Evolutionary conservation across 2,113 vertebrate species (phyloP).

Genomic region (Pelvicachromis taeniatus): DNA sequence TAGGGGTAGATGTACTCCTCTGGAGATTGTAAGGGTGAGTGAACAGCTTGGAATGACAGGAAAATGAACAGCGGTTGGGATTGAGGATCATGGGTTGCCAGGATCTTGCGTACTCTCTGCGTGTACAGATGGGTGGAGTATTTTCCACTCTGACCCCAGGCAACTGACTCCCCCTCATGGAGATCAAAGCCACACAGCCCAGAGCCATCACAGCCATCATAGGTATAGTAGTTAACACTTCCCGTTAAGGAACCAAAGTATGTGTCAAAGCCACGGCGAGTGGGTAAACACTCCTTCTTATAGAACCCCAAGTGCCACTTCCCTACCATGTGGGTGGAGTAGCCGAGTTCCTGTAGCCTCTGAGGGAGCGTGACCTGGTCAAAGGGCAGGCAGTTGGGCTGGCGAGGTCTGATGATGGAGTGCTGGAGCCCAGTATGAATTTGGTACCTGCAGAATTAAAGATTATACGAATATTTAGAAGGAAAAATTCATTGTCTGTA

Average conservation of each 20-base stretch:
- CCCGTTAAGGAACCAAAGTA: slow-evolving; percentile 95
- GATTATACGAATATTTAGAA: neutral
- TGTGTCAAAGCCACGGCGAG: slow-evolving; percentile 89
- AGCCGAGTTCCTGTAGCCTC: slow-evolving; percentile 89
- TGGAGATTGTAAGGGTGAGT: slow-evolving; percentile 91
- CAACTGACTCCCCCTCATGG: slow-evolving; percentile 87
- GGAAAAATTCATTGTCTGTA: neutral
- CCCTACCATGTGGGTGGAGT: slow-evolving; percentile 97
- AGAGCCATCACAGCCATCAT: slow-evolving; percentile 88
- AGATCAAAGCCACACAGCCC: slow-evolving; percentile 89
- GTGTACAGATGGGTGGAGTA: slow-evolving; percentile 95
- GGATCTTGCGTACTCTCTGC: slow-evolving; percentile 85
- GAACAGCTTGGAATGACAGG: slow-evolving; percentile 93
- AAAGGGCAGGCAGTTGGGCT: slow-evolving; percentile 94
- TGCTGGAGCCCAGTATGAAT: slow-evolving; percentile 98
- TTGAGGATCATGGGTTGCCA: slow-evolving; percentile 83
- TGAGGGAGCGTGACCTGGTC: slow-evolving; percentile 91
- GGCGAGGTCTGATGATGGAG: slow-evolving; percentile 93
- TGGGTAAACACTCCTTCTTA: slow-evolving; percentile 93
- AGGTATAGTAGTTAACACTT: slow-evolving; percentile 95
- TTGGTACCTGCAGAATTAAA: slow-evolving; percentile 83
- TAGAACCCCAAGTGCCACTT: slow-evolving; percentile 99
- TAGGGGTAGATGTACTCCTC: slow-evolving; percentile 92
- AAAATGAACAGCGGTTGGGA: slow-evolving; percentile 89
- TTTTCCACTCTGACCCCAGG: slow-evolving; percentile 87